A percentile compares a stretch with the other conserved stretches of the same genome.
These are phyloP conservation scores for Sinosuthora webbiana DNA, from an alignment of 2,113 vertebrate species.

Conservation along the genomic window DNA sequence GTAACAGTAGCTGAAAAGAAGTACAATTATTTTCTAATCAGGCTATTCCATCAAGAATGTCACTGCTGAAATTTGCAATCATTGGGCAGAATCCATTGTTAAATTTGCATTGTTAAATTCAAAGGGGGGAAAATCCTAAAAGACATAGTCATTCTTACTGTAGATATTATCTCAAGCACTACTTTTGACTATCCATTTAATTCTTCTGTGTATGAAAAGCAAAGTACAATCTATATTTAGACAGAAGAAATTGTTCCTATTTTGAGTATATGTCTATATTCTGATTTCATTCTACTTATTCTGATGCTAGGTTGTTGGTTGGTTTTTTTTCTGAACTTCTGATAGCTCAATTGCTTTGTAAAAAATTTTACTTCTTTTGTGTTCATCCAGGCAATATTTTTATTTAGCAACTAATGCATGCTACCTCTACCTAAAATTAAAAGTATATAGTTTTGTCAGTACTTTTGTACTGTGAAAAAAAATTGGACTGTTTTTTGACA, in stretches of 20 bases:
- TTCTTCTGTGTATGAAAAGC: slow-evolving; percentile 37
- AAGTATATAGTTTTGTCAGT: neutral
- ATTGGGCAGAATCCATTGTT: slow-evolving; percentile 59
- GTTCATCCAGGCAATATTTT: neutral
- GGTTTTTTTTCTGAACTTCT: neutral
- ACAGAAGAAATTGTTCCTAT: slow-evolving; percentile 33
- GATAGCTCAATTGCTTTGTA: slow-evolving; percentile 20
- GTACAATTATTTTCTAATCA: slow-evolving; percentile 79
- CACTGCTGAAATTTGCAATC: slow-evolving; percentile 55
- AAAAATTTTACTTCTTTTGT: slow-evolving; percentile 19
- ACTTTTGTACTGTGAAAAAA: neutral
- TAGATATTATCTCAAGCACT: slow-evolving; percentile 9
- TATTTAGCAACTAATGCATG: neutral
- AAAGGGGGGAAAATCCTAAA: slow-evolving; percentile 16
- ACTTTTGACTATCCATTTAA: slow-evolving; percentile 24
- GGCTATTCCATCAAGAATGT: slow-evolving; percentile 68
- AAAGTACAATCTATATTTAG: slow-evolving; percentile 42
- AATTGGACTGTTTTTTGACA: neutral
- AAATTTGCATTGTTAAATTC: slow-evolving; percentile 73
- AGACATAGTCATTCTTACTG: slow-evolving; percentile 1
- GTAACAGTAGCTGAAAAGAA: slow-evolving; percentile 62
- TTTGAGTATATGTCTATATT: slow-evolving; percentile 48
- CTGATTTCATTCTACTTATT: slow-evolving; percentile 37
- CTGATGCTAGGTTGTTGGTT: neutral
- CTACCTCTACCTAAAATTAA: neutral